Percentiles rank a stretch among this genome's conserved stretches.
phyloP scores from a whole-genome alignment of 2,888 invertebrate genomes.

The Entomobrya proxima region DNA sequence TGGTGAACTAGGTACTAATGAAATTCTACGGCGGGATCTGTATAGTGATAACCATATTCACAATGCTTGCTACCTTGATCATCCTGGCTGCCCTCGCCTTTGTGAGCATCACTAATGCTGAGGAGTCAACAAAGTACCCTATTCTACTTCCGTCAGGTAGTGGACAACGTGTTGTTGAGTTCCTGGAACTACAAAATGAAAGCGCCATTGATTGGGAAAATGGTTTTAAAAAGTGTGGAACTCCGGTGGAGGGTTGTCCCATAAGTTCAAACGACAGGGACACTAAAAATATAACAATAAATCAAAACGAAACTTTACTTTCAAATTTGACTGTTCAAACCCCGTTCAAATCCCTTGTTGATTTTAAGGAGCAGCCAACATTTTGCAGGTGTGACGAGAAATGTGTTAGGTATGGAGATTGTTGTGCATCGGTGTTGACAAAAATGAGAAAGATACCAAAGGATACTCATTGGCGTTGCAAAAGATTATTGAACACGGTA shows the following conservation, averaged over 20 bases:
- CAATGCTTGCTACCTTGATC: not conserved
- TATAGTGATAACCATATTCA: not conserved
- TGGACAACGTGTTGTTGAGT: not conserved
- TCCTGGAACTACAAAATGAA: slow-evolving; percentile 22
- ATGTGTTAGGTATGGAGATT: slow-evolving; percentile 70
- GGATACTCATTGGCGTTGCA: slow-evolving; percentile 64
- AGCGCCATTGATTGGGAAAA: slow-evolving; percentile 38
- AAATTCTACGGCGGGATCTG: not conserved
- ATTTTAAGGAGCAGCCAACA: slow-evolving; percentile 42
- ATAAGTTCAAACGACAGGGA: not conserved
- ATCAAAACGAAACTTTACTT: not conserved
- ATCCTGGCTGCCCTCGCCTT: not conserved
- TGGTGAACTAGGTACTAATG: too few species aligned
- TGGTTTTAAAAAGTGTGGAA: slow-evolving; percentile 48
- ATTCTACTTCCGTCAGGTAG: slow-evolving; percentile 53
- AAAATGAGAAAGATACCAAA: slow-evolving; percentile 19
- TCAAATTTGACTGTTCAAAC: not conserved
- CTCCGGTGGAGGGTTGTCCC: slow-evolving; percentile 21
- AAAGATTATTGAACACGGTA: slow-evolving; percentile 62
- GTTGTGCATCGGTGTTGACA: slow-evolving; percentile 56
- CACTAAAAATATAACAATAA: not conserved
- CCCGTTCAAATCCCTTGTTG: not conserved
- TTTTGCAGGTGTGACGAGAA: slow-evolving; percentile 69
- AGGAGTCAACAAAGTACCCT: slow-evolving; percentile 55
- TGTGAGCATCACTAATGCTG: not conserved